Evolutionary conservation across 2,113 vertebrate genomes (phyloP), one percentile per base, ranked within the genome.

Genomic region (Neogobius melanostomus): DNA sequence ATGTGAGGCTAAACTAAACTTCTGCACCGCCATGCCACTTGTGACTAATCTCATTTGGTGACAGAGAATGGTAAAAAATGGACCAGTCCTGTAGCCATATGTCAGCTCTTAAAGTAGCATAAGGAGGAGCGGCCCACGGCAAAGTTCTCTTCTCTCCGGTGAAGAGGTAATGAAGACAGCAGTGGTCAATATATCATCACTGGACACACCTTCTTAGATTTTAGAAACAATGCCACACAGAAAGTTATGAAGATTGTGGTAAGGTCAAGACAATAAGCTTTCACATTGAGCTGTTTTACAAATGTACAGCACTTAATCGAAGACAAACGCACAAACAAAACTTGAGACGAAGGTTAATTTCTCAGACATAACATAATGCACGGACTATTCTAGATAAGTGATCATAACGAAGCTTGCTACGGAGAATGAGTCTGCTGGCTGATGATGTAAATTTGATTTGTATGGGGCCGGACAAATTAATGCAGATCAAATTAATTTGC

Each of bases 121-220:
- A 65, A 63, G 70, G 50, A 67, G 46, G 45, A 71, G 69, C 69
- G 65, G 64, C 90, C 86, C 61, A 53, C 59, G 84, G 85, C 86
- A 51, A 36, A 65, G 59, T 62, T 36, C 67, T 57, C 70, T 85
- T 57, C 70, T 85, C 83, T 81, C 82, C 75, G 81, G 60, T 85
- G 77, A 69, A 87, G 77, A 83, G 87, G 57, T 87, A 87, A 88
- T 76, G 64, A 57, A 59, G 47, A 63, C 53, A 75, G 63, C 75
- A 86, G 66, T 59, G 72, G 66, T 77, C 81, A 88, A 86, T 82
- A 77, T 44, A 72, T 83, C 83, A 80, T 77, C 78, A 80, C 62
- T 71, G 66, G 80, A 73, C 72, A 75, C 64, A 74, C 50, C 67
- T 75, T 54, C 64, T 54, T 85, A 77, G 64, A 68, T 74, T 43